These are phyloP conservation scores for Sarcophaga subvicina DNA, from an alignment of 2,888 invertebrate genomes.

Conservation along the genomic window DNA sequence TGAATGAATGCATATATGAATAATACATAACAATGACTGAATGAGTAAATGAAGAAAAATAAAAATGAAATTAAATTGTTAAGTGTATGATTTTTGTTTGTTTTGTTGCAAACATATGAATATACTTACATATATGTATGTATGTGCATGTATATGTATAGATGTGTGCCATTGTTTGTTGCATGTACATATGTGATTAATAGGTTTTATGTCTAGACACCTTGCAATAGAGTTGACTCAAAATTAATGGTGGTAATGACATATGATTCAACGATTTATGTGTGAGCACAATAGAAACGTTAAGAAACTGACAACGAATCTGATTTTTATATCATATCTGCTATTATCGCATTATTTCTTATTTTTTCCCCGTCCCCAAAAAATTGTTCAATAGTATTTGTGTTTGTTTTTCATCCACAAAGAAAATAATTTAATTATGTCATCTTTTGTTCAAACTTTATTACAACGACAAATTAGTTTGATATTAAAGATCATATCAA, in stretches of 20 bases:
- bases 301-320: not conserved
- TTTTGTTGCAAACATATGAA: not conserved
- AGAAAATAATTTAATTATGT: too few species aligned
- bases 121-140: not conserved
- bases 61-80: conserved; percentile 48
- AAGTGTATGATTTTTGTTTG: conserved; percentile 44
- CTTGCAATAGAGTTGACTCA: conserved; percentile 56
- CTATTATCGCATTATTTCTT: not conserved
- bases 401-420: not conserved
- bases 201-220: conserved; percentile 68
- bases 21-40: not conserved
- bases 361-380: too few species aligned
- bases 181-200: conserved; percentile 62
- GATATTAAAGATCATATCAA: too few species aligned
- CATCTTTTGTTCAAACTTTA: too few species aligned
- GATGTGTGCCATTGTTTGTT: conserved; percentile 40
- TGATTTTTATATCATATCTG: conserved; percentile 11
- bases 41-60: not conserved
- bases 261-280: conserved; percentile 33
- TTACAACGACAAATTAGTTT: too few species aligned
- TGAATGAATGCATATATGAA: conserved; percentile 25
- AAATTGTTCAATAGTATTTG: too few species aligned
- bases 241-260: conserved; percentile 62
- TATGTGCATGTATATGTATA: not conserved
- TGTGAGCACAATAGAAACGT: not conserved